A percentile compares a stretch with the other conserved stretches of the same genome.
These are phyloP conservation scores for Sebastes taczanowskii DNA, from an alignment of 2,797 vertebrate species.

Conservation along the genomic window DNA sequence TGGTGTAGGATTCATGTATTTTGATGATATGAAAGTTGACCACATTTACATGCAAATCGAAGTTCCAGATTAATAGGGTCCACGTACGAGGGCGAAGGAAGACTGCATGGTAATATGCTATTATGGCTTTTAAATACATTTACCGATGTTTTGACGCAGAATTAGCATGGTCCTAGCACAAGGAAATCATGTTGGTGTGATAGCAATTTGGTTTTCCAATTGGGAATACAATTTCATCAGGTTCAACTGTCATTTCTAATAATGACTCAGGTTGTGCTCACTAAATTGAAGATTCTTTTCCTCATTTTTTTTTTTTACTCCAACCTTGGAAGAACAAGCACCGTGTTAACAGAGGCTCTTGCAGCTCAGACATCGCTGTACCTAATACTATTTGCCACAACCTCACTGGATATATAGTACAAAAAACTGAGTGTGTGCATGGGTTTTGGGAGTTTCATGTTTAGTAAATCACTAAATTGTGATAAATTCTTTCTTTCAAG, in stretches of 20 bases:
- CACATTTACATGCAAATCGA: constrained; percentile 99
- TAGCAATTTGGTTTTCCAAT: constrained; percentile 99
- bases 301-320: constrained; percentile 45
- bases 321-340: constrained; percentile 84
- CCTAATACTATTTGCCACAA: constrained; percentile 35
- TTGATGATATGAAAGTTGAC: constrained; percentile 99
- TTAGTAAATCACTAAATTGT: constrained; percentile 9
- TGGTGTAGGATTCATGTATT: constrained; percentile 92
- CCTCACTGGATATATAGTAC: constrained; percentile 4
- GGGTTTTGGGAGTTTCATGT: background rate
- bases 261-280: constrained; percentile 91
- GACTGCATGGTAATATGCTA: constrained; percentile 96
- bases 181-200: constrained; percentile 97
- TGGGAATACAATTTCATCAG: constrained; percentile 99
- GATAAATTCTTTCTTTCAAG: constrained; percentile 9
- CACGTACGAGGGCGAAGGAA: constrained; percentile 86
- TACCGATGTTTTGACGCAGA: constrained; percentile 94
- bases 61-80: constrained; percentile 99
- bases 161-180: constrained; percentile 94
- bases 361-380: constrained; percentile 35
- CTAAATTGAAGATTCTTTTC: constrained; percentile 92
- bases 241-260: constrained; percentile 99
- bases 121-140: constrained; percentile 99
- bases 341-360: constrained; percentile 75
- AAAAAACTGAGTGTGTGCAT: background rate